These are phyloP conservation scores for Enhydra lutris DNA, from an alignment of 2,113 vertebrate species.

Conservation along the genomic window DNA sequence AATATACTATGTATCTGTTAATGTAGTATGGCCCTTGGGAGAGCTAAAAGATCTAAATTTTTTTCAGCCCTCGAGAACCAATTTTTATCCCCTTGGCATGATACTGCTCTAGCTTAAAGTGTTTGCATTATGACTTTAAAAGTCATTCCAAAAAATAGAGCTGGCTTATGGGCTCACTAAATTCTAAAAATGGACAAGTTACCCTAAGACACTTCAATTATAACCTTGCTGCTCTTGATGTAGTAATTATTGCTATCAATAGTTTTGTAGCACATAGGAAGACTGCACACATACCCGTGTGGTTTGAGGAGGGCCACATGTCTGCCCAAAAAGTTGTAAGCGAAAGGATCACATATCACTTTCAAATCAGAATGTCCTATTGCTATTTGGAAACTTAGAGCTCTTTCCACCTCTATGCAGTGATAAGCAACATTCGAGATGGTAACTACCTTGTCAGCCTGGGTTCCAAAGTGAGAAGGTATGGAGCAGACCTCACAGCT, in stretches of 20 bases:
- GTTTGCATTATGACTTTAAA: neutral
- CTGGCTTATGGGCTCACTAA: neutral
- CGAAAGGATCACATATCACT: neutral
- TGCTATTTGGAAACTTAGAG: neutral
- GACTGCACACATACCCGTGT: neutral
- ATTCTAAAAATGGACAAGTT: neutral
- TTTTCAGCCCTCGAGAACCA: neutral
- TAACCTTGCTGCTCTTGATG: neutral
- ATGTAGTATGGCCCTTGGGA: neutral
- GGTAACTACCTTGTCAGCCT: neutral
- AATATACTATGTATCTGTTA: neutral
- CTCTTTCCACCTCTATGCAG: neutral
- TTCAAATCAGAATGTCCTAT: neutral
- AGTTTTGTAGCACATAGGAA: neutral
- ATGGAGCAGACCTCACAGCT: neutral
- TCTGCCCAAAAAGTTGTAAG: neutral
- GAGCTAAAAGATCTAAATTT: neutral
- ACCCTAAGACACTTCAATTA: neutral
- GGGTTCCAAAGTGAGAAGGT: neutral
- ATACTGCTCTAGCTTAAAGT: neutral
- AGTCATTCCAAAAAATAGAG: neutral
- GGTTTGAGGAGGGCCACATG: neutral
- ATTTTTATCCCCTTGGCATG: neutral
- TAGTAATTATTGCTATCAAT: neutral
- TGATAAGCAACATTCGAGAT: neutral